Base-by-base conservation (phyloP, 1,140 invertebrate genomes). In the Leptinotarsa undecemlineata region DNA sequence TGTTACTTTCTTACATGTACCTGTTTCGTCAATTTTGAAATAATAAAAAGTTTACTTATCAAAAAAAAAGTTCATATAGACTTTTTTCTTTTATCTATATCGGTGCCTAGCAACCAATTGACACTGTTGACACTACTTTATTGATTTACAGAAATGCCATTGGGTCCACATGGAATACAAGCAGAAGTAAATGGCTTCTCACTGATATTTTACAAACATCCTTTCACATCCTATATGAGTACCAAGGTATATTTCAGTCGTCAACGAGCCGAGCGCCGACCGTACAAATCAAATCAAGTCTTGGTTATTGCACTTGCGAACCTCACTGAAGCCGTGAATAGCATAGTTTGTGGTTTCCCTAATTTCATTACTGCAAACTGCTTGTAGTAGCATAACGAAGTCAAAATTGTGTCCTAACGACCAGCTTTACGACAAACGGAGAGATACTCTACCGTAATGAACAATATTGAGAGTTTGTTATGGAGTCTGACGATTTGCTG, bases 341-440 rank as follows among this genome's bases (percentile, higher is more conserved):
- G 51, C 17, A 57, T 57, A 57, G 51, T 57, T 57, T 57, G 51
- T 57, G 51, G 51, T 57, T 57, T 57, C 51, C 17, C 51, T 57
- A 57, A 57, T 57, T 57, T 57, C 51, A 57, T 57, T 57, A 57
- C 51, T 57, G 51, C 15, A 57, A 57, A 57, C 51, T 57, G 51
- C 51, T n/a, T n/a, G 51, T 57, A 57, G 51, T 57, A 57, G 51
- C 51, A 19, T 57, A 57, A 57, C 51, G 51, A 57, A 57, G 51
- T 57, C 51, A 57, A 57, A 57, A 57, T 57, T 57, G 51, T 57
- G 51, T 57, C 51, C 51, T 57, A 57, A 57, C 51, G 51, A 57
- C 51, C 51, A 57, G 51, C 51, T 57, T 57, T 19, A 57, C 51
- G 15, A 13, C 15, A 19, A 57, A 1, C n/a, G n/a, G 51, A 57